Conservation (phyloP, 2,888 invertebrate species). For the Lysandra bellargus region DNA sequence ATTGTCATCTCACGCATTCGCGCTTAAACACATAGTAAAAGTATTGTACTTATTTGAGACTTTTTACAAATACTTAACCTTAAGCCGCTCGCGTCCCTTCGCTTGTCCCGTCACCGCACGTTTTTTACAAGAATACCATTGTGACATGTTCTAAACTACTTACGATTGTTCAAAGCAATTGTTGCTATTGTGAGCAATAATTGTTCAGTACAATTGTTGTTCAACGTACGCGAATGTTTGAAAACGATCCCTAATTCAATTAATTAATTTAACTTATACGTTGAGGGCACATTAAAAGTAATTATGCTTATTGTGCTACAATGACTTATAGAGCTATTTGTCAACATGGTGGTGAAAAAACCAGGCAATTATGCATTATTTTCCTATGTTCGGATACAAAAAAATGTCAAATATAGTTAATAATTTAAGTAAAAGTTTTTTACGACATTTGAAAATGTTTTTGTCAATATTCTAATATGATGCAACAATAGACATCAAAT, state of each 20-base stretch:
- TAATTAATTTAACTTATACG: conserved; percentile 21
- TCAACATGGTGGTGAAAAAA: background rate
- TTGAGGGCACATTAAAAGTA: conserved; percentile 1
- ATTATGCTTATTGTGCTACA: conserved; percentile 4
- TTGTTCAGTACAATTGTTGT: conserved; percentile 10
- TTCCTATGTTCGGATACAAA: background rate
- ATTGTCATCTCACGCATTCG: too few species aligned
- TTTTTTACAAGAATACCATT: conserved; percentile 38
- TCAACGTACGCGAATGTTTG: conserved; percentile 15
- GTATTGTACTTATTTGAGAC: too few species aligned
- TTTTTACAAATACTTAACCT: background rate
- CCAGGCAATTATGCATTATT: background rate
- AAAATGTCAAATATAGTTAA: background rate
- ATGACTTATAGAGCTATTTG: conserved; percentile 3
- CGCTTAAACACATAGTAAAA: too few species aligned
- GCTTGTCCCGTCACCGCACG: conserved; percentile 26
- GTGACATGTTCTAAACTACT: conserved; percentile 28
- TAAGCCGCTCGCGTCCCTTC: background rate
- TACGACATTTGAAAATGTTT: too few species aligned
- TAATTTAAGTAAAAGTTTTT: too few species aligned
- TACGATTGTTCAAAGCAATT: conserved; percentile 18
- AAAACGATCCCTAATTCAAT: conserved; percentile 26
- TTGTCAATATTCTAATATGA: too few species aligned
- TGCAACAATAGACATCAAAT: too few species aligned
- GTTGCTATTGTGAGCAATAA: conserved; percentile 14